Percentiles rank a stretch among this genome's conserved stretches.
phyloP scores from a whole-genome alignment of 2,888 invertebrate genomes.

The Operophtera brumata region DNA sequence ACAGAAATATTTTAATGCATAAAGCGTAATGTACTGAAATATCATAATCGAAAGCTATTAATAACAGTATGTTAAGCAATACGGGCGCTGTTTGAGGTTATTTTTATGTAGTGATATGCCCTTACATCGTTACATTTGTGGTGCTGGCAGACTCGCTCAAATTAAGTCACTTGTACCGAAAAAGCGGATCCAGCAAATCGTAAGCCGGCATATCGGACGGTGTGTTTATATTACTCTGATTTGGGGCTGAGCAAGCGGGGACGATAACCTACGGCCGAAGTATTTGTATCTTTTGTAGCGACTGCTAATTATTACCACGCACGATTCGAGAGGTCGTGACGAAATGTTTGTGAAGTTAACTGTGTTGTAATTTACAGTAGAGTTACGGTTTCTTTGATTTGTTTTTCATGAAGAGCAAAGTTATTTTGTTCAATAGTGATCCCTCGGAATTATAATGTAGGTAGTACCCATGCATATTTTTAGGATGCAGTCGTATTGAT shows the following conservation, averaged over 20 bases:
- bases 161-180: conserved; percentile 24
- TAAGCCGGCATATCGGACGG: conserved; percentile 50
- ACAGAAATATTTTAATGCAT: too few relatives aligned
- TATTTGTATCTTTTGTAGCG: conserved; percentile 40
- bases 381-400: neutral
- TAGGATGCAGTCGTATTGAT: too few relatives aligned
- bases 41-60: too few relatives aligned
- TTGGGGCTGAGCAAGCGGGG: conserved; percentile 56
- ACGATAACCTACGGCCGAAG: conserved; percentile 58
- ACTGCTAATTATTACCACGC: conserved; percentile 40
- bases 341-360: neutral
- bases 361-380: neutral
- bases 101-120: too few relatives aligned
- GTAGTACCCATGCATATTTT: too few relatives aligned
- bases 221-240: conserved; percentile 68
- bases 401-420: too few relatives aligned
- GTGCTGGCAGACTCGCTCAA: neutral
- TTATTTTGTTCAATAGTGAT: too few relatives aligned
- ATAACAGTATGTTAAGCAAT: too few relatives aligned
- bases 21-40: too few relatives aligned
- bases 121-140: too few relatives aligned
- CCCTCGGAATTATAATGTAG: too few relatives aligned
- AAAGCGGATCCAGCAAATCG: conserved; percentile 34
- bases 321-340: conserved; percentile 18
- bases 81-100: too few relatives aligned